Percentiles rank a stretch among this genome's conserved stretches.
phyloP scores from a whole-genome alignment of 1,140 invertebrate genomes.

The Stenopsyche tienmushanensis region DNA sequence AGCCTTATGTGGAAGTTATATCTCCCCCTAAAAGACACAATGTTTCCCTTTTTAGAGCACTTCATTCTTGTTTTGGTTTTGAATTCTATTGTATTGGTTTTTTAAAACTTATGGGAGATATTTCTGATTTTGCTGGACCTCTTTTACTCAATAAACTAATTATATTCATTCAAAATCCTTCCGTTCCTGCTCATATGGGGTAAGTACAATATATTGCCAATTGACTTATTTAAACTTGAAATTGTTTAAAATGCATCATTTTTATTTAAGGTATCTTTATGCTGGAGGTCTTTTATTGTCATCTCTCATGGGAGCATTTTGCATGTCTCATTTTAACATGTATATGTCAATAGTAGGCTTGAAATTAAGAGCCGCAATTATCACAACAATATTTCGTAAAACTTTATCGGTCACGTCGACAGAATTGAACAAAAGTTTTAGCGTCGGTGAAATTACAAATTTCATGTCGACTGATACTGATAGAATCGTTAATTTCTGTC shows the following conservation, averaged over 20 bases:
- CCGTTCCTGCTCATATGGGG: conserved; percentile 66
- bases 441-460: conserved; percentile 89
- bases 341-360: conserved; percentile 80
- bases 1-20: conserved; percentile 35
- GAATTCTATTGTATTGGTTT: conserved; percentile 90
- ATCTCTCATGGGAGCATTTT: conserved; percentile 74
- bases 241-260: too few relatives aligned
- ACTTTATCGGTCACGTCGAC: conserved; percentile 65
- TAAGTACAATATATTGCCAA: conserved; percentile 42
- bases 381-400: conserved; percentile 87
- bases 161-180: conserved; percentile 74
- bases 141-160: conserved; percentile 84
- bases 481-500: conserved; percentile 91
- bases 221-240: too few relatives aligned
- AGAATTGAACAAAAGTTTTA: conserved; percentile 62
- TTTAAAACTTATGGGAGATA: conserved; percentile 82
- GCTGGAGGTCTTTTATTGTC: conserved; percentile 69
- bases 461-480: conserved; percentile 97
- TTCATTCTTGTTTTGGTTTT: conserved; percentile 82
- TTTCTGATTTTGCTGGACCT: conserved; percentile 83
- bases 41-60: conserved; percentile 66
- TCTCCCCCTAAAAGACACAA: conserved; percentile 51
- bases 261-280: conserved; percentile 70
- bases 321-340: conserved; percentile 88
- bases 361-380: conserved; percentile 81